Conservation (phyloP, 2,888 invertebrate species). For the Caenorhabditis sp. region DNA sequence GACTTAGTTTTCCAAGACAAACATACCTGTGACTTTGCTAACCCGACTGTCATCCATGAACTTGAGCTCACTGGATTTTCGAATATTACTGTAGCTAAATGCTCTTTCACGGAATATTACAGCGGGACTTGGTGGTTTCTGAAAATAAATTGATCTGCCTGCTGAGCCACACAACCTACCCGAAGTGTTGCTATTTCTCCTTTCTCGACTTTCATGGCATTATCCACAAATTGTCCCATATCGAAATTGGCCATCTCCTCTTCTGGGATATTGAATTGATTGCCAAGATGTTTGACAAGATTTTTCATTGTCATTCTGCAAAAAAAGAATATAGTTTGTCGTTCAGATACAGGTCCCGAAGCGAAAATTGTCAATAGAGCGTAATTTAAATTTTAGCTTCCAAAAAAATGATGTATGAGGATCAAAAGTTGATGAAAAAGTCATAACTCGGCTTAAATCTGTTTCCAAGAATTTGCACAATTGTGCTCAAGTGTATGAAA, state of each 20-base stretch:
- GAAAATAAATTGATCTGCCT: too few species aligned
- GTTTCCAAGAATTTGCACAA: too few species aligned
- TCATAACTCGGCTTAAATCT: too few species aligned
- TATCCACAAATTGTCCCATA: conserved; percentile 65
- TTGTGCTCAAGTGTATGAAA: too few species aligned
- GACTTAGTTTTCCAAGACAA: too few species aligned
- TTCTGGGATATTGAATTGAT: conserved; percentile 66
- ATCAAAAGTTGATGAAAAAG: too few species aligned
- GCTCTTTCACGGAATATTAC: conserved; percentile 47
- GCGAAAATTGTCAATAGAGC: too few species aligned
- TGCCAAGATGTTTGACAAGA: conserved; percentile 66
- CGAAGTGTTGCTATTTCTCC: conserved; percentile 38
- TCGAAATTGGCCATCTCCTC: conserved; percentile 59
- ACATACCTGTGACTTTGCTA: conserved; percentile 33
- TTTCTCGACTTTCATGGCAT: conserved; percentile 60
- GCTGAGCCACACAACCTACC: too few species aligned
- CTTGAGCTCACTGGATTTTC: conserved; percentile 49
- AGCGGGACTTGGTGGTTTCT: conserved; percentile 20
- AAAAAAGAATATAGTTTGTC: not conserved
- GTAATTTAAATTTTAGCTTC: too few species aligned
- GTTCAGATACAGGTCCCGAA: too few species aligned
- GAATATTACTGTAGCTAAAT: conserved; percentile 44
- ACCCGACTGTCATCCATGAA: conserved; percentile 46
- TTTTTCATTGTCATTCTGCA: conserved; percentile 64
- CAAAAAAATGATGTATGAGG: too few species aligned